phyloP scores from a whole-genome alignment of 2,113 vertebrate species.

The Hypocryptadius cinnamomeus region DNA sequence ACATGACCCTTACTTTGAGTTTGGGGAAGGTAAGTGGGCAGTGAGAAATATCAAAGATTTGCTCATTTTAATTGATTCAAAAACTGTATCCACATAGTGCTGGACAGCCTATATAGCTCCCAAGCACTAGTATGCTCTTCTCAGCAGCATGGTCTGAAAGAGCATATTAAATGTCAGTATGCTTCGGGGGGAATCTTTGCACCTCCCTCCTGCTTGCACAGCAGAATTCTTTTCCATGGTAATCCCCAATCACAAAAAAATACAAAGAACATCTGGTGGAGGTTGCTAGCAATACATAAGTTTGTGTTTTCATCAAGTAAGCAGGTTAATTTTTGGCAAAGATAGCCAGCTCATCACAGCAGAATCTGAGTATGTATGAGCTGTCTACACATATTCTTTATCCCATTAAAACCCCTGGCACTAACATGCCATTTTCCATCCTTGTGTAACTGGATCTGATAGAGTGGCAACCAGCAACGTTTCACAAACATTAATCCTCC shows the following conservation, averaged over 20 bases:
- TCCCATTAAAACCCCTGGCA: background rate
- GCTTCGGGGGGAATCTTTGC: background rate
- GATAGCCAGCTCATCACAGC: background rate
- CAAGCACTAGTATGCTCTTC: accelerated
- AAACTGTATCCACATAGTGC: background rate
- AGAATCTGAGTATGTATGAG: background rate
- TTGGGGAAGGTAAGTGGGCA: background rate
- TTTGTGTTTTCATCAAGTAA: background rate
- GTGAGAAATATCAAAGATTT: background rate
- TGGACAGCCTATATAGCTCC: background rate
- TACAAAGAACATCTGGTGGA: background rate
- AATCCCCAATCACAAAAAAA: background rate
- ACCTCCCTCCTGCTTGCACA: background rate
- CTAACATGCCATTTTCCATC: background rate
- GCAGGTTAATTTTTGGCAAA: background rate
- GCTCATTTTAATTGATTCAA: background rate
- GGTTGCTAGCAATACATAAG: background rate
- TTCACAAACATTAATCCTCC: background rate
- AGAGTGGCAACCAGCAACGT: background rate
- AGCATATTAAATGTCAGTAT: background rate
- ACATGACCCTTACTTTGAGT: background rate
- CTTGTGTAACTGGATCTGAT: background rate
- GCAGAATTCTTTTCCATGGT: background rate
- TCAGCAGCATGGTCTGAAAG: background rate
- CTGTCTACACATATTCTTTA: background rate